Conservation (phyloP, 2,797 vertebrate genomes). For the Tachyglossus aculeatus region DNA sequence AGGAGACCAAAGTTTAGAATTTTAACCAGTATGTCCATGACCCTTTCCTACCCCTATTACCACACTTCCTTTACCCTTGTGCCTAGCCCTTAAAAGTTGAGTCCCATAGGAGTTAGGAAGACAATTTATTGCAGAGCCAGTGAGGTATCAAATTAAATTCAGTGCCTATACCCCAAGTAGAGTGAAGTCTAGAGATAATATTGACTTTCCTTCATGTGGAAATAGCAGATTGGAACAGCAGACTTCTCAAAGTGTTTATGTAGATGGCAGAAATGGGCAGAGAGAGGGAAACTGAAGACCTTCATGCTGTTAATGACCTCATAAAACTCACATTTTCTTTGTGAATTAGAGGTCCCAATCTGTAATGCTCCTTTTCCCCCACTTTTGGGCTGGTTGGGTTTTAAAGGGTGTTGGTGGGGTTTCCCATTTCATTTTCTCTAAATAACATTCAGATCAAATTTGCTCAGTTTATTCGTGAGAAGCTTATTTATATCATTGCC, state of each 20-base stretch:
- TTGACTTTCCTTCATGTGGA: background rate
- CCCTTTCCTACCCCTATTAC: constrained; percentile 43
- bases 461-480: constrained; percentile 12
- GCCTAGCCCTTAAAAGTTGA: no score
- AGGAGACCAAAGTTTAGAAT: no score
- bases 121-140: constrained; percentile 14
- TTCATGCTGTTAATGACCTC: constrained; percentile 18
- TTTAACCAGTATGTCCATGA: constrained; percentile 46
- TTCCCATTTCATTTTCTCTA: constrained; percentile 43
- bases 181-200: constrained; percentile 5
- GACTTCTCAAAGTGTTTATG: background rate
- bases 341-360: constrained; percentile 40
- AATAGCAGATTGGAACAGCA: background rate
- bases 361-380: constrained; percentile 32
- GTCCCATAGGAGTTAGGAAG: constrained; percentile 5
- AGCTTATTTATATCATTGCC: constrained; percentile 28
- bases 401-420: constrained; percentile 18
- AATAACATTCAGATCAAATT: constrained; percentile 22
- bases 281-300: background rate
- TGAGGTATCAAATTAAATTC: constrained; percentile 21
- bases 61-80: constrained; percentile 43
- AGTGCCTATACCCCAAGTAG: background rate
- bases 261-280: background rate
- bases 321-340: background rate
- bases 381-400: constrained; percentile 34